Conservation (phyloP, 1,140 invertebrate species). For the Venustaconcha ellipsiformis region DNA sequence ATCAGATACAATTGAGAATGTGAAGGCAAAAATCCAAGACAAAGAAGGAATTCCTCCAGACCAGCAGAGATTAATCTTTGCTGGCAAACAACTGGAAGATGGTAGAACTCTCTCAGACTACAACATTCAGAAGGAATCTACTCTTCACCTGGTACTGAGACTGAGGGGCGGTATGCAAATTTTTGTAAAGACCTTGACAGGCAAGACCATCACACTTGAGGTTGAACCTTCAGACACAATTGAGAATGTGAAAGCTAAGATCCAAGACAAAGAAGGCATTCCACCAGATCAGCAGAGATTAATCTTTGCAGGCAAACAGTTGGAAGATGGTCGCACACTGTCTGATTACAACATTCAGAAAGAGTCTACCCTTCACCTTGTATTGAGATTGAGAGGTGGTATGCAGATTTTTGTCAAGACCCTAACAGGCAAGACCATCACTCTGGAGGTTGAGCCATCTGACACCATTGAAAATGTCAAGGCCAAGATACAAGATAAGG, state of each 20-base stretch:
- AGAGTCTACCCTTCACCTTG: conserved; percentile 78
- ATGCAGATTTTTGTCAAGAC: conserved; percentile 97
- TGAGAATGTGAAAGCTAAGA: conserved; percentile 93
- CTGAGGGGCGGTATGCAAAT: conserved; percentile 74
- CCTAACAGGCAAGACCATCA: conserved; percentile 94
- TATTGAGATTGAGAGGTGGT: conserved; percentile 13
- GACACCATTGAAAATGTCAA: conserved; percentile 97
- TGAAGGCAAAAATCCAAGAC: conserved; percentile 91
- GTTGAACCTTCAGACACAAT: conserved; percentile 92
- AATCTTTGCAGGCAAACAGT: conserved; percentile 81
- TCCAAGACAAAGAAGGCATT: conserved; percentile 81
- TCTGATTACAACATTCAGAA: conserved; percentile 90
- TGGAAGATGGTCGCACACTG: conserved; percentile 83
- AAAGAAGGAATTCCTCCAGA: conserved; percentile 82
- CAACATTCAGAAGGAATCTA: conserved; percentile 89
- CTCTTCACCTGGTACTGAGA: conserved; percentile 76
- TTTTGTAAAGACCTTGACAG: conserved; percentile 91
- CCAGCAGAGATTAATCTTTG: conserved; percentile 78
- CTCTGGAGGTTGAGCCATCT: conserved; percentile 90
- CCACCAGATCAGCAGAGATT: conserved; percentile 87
- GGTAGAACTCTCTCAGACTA: conserved; percentile 89
- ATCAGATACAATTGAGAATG: conserved; percentile 93
- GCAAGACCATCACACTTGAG: conserved; percentile 95
- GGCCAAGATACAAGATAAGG: conserved; percentile 87
- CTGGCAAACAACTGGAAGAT: conserved; percentile 36